phyloP scores from a whole-genome alignment of 1,140 invertebrate genomes.

The Macrostomum lignano region DNA sequence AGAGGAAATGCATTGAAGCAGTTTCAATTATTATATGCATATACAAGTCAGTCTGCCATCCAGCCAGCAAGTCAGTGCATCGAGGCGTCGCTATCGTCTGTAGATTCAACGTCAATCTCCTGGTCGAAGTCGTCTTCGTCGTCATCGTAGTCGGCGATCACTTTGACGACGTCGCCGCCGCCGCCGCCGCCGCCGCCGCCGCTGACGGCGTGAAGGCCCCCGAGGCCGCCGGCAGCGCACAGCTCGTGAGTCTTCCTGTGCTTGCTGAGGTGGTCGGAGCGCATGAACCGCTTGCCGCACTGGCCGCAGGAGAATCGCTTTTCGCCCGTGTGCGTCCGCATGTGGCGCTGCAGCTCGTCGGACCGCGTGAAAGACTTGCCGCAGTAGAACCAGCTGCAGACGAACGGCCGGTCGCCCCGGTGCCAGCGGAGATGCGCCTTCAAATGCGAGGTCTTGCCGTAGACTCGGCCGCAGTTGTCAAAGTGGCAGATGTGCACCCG shows the following conservation, averaged over 20 bases:
- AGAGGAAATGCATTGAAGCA: too few species aligned
- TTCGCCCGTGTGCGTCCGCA: conserved; percentile 91
- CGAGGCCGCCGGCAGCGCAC: too few species aligned
- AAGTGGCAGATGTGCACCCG: too few species aligned
- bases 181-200: too few species aligned
- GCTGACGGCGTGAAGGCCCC: too few species aligned
- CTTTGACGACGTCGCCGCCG: too few species aligned
- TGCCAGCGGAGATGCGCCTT: conserved; percentile 4
- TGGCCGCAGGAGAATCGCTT: conserved; percentile 7
- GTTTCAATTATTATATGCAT: too few species aligned
- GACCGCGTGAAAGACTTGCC: conserved; percentile 79
- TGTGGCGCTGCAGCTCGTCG: conserved; percentile 87
- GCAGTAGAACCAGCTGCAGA: conserved; percentile 55
- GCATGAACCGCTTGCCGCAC: conserved; percentile 5
- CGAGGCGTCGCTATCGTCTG: conserved; percentile 3
- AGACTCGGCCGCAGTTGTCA: conserved; percentile 12
- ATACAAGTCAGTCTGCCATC: too few species aligned
- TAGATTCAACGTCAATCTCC: conserved; percentile 9
- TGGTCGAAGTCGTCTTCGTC: conserved; percentile 8
- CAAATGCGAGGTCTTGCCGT: conserved; percentile 4
- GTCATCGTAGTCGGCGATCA: conserved; percentile 8
- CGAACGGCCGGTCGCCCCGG: conserved; percentile 39
- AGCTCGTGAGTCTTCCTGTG: conserved; percentile 8
- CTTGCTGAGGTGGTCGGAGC: conserved; percentile 2
- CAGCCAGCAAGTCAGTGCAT: too few species aligned